A percentile compares a stretch with the other conserved stretches of the same genome.
phyloP scores from a whole-genome alignment of 2,888 invertebrate genomes.

The Caenorhabditis plicata region DNA sequence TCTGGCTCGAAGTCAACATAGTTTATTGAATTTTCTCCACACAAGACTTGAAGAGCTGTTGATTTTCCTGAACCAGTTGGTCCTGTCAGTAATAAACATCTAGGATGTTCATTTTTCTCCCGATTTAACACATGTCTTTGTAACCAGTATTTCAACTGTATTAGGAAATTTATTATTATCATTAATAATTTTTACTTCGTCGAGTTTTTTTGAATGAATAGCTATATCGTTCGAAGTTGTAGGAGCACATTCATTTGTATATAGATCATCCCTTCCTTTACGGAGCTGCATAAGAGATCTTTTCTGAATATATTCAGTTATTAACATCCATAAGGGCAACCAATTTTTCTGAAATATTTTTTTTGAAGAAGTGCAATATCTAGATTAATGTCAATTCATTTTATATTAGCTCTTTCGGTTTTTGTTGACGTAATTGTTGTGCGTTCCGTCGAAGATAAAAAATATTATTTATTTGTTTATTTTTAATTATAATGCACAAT shows the following conservation, averaged over 20 bases:
- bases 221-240: constrained; percentile 5
- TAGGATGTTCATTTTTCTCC: not conserved
- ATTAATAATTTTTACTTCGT: constrained; percentile 4
- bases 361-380: too few species aligned
- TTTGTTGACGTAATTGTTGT: too few species aligned
- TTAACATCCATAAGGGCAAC: too few species aligned
- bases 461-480: too few species aligned
- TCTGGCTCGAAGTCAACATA: constrained; percentile 16
- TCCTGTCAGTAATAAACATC: constrained; percentile 16
- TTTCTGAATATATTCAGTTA: too few species aligned
- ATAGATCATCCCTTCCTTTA: constrained; percentile 3
- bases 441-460: too few species aligned
- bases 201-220: constrained; percentile 19
- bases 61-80: constrained; percentile 31
- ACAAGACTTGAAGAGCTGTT: constrained; percentile 18
- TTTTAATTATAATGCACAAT: too few species aligned
- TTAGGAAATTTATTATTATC: not conserved
- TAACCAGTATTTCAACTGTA: constrained; percentile 1
- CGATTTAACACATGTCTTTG: constrained; percentile 3
- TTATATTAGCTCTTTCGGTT: too few species aligned
- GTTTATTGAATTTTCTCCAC: constrained; percentile 9
- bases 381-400: too few species aligned
- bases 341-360: too few species aligned
- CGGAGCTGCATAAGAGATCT: too few species aligned
- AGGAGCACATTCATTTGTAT: constrained; percentile 8